phyloP scores from a whole-genome alignment of 2,888 invertebrate species.

The Mythimna impura region DNA sequence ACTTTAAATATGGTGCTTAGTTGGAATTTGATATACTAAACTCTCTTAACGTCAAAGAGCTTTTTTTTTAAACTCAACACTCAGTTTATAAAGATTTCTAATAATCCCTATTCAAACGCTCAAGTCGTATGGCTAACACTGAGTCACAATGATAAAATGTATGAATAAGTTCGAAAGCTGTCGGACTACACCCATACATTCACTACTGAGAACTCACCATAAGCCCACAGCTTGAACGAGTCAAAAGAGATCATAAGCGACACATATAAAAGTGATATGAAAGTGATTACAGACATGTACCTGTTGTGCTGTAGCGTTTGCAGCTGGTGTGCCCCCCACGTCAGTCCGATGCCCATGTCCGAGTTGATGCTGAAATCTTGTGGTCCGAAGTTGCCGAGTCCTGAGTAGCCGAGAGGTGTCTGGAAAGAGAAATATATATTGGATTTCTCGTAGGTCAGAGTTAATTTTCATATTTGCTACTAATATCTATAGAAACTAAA shows the following conservation, averaged over 20 bases:
- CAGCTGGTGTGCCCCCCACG: constrained; percentile 93
- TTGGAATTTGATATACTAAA: neutral
- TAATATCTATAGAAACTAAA: too few relatives aligned
- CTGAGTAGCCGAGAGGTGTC: constrained; percentile 91
- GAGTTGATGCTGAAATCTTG: constrained; percentile 95
- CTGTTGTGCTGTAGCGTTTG: constrained; percentile 93
- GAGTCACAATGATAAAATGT: neutral
- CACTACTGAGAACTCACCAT: neutral
- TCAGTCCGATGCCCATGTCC: constrained; percentile 93
- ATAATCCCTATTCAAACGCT: neutral
- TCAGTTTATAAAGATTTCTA: constrained; percentile 17
- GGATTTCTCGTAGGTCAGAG: neutral
- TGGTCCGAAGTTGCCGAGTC: constrained; percentile 93
- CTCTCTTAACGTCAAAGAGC: accelerated
- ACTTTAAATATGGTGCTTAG: neutral
- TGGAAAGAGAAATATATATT: constrained; percentile 65
- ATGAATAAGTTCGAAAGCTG: neutral
- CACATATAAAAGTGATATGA: constrained; percentile 68
- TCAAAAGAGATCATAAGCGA: constrained; percentile 36
- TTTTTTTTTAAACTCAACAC: neutral
- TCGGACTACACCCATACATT: neutral
- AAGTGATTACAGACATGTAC: constrained; percentile 90
- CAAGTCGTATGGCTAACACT: neutral
- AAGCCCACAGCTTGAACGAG: neutral
- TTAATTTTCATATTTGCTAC: neutral